phyloP scores from a whole-genome alignment of 2,113 vertebrate genomes.

The Apteryx owenii region DNA sequence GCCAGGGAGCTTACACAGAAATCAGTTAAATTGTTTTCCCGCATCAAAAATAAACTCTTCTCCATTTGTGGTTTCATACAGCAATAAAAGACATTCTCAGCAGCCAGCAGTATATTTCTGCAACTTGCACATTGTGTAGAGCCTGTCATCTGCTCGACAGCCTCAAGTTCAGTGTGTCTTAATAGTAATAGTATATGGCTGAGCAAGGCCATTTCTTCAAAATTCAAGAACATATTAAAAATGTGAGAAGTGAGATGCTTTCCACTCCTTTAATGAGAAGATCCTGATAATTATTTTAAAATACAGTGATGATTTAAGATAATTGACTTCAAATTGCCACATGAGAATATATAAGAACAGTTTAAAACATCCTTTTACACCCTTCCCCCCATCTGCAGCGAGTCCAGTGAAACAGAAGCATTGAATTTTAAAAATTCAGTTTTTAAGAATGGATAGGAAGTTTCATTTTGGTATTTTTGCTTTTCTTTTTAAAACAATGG shows the following conservation, averaged over 20 bases:
- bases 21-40: neutral
- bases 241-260: neutral
- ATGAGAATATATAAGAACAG: neutral
- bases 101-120: neutral
- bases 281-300: neutral
- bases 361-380: neutral
- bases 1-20: neutral
- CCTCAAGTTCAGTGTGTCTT: neutral
- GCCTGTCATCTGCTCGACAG: neutral
- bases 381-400: neutral
- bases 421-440: neutral
- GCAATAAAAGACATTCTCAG: neutral
- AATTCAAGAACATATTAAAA: neutral
- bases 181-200: fast-evolving
- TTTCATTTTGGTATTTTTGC: neutral
- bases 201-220: neutral
- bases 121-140: neutral
- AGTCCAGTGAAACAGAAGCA: neutral
- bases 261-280: neutral
- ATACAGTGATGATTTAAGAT: neutral
- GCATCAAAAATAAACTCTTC: neutral
- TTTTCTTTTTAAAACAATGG: neutral
- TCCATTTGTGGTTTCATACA: neutral
- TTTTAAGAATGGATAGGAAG: neutral
- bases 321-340: neutral